Evolutionary conservation across 1,140 invertebrate genomes (phyloP).

Genomic region (Cryptotermes secundus): DNA sequence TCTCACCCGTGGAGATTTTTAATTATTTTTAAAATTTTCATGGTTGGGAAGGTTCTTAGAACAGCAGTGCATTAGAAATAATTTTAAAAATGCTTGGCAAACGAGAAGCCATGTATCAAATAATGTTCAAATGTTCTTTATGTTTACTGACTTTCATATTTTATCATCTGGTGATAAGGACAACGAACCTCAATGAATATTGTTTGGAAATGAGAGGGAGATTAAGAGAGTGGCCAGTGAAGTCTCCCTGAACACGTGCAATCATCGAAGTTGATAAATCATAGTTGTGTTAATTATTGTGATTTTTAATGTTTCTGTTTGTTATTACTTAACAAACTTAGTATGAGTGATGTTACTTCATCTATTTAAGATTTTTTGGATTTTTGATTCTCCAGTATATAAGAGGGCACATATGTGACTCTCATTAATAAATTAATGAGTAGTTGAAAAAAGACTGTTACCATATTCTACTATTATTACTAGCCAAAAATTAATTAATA

Average conservation of each 20-base stretch:
- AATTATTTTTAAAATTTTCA: neutral
- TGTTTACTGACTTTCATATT: constrained; percentile 12
- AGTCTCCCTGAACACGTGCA: constrained; percentile 30
- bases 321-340: constrained; percentile 23
- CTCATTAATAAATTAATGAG: constrained; percentile 19
- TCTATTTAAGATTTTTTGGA: constrained; percentile 20
- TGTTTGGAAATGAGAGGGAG: neutral
- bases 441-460: constrained; percentile 47
- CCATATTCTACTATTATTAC: constrained; percentile 42
- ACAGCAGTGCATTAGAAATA: neutral
- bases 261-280: constrained; percentile 36
- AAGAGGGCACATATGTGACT: neutral
- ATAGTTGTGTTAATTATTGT: constrained; percentile 34
- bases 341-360: constrained; percentile 22
- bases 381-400: constrained; percentile 9
- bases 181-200: constrained; percentile 2
- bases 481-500: constrained; percentile 33
- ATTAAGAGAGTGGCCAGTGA: neutral
- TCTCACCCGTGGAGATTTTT: neutral
- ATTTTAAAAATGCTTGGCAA: neutral
- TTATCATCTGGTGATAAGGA: neutral
- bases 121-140: constrained; percentile 20
- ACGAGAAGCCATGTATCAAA: neutral
- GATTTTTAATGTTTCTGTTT: constrained; percentile 31
- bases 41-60: neutral